Conservation (phyloP, 2,888 invertebrate genomes). For the Buathra laborator region DNA sequence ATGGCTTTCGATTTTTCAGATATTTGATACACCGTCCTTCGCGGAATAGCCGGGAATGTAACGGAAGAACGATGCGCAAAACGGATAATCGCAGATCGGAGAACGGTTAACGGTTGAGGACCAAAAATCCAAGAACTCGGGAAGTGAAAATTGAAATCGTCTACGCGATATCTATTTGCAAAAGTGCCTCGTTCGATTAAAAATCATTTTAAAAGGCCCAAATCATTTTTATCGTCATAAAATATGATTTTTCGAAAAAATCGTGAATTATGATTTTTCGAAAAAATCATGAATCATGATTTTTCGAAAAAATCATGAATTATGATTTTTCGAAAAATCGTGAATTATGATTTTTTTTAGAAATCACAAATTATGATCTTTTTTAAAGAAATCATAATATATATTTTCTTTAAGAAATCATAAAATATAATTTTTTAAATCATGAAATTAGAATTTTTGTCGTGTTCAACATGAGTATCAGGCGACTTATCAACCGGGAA, state of each 20-base stretch:
- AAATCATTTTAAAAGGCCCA: no score
- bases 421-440: background rate
- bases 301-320: no score
- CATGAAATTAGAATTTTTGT: background rate
- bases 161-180: no score
- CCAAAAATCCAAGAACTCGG: background rate
- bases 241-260: no score
- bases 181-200: no score
- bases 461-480: background rate
- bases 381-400: no score
- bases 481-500: background rate
- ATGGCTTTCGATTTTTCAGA: conserved; percentile 61
- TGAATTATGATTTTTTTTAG: background rate
- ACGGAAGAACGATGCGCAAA: conserved; percentile 6
- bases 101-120: background rate
- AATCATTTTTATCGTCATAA: no score
- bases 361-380: no score
- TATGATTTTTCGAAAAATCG: no score
- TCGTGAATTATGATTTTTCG: background rate
- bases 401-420: no score
- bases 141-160: no score
- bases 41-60: conserved; percentile 8
- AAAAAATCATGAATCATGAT: background rate
- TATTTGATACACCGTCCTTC: conserved; percentile 23
- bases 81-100: background rate